Evolutionary conservation across 2,797 vertebrate species (phyloP).

Genomic region (Chrysocyon brachyurus): DNA sequence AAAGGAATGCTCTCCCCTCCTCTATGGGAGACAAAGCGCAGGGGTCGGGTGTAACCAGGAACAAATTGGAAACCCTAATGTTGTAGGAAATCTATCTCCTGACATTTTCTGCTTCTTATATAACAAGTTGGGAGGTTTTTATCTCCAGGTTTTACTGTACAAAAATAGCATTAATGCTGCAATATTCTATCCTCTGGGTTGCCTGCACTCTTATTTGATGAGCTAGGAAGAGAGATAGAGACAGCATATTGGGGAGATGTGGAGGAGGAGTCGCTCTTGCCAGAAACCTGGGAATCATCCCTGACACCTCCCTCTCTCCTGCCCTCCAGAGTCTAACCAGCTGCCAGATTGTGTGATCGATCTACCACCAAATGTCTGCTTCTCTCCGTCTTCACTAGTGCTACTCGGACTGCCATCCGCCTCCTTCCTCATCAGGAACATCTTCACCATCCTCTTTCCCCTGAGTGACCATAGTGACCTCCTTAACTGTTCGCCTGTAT

Average conservation of each 20-base stretch:
- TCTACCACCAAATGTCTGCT: not conserved
- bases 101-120: conserved; percentile 76
- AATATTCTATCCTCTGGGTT: conserved; percentile 25
- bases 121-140: conserved; percentile 68
- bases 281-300: not conserved
- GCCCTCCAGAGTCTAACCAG: not conserved
- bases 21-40: not conserved
- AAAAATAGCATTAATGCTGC: conserved; percentile 71
- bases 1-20: not conserved
- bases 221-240: conserved; percentile 40
- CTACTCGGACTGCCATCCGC: not conserved
- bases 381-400: not conserved
- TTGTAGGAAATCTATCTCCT: conserved; percentile 49
- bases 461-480: not conserved
- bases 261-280: conserved; percentile 13
- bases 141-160: conserved; percentile 66
- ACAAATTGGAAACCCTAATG: not conserved
- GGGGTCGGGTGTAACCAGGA: not conserved
- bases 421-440: not conserved
- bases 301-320: not conserved
- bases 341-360: not conserved
- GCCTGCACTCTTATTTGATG: conserved; percentile 28
- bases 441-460: not conserved
- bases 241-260: not conserved
- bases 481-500: not conserved